Percentiles rank a stretch among this genome's conserved stretches.
These are phyloP conservation scores for Papilio gigon DNA, from an alignment of 2,888 invertebrate species.

Conservation along the genomic window DNA sequence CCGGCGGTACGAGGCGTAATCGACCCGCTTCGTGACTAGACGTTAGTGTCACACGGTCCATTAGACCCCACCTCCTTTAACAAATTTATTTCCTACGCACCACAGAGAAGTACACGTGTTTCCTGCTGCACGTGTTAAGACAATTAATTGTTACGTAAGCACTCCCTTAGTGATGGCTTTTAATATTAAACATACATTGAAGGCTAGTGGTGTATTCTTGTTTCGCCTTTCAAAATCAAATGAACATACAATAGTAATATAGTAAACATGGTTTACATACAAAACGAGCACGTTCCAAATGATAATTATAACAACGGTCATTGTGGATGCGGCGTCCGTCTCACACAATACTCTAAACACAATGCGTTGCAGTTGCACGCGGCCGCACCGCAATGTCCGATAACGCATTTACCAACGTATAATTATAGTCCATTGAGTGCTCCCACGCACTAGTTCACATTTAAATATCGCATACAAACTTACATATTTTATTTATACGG, in stretches of 20 bases:
- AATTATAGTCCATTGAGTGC: neutral
- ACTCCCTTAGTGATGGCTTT: neutral
- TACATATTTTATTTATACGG: neutral
- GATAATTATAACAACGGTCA: constrained; percentile 19
- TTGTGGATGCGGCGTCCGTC: constrained; percentile 7
- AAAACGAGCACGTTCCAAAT: constrained; percentile 22
- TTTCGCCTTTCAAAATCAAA: neutral
- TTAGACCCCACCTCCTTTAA: too few species aligned
- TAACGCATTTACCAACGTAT: constrained; percentile 5
- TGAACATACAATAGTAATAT: neutral
- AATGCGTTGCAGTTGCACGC: constrained; percentile 28
- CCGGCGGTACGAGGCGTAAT: too few species aligned
- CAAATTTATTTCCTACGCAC: too few species aligned
- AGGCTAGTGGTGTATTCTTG: too few species aligned
- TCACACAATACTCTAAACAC: constrained; percentile 1
- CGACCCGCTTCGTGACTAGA: too few species aligned
- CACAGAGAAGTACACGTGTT: too few species aligned
- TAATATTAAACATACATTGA: too few species aligned
- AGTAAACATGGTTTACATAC: neutral
- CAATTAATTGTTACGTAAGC: neutral
- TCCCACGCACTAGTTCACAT: constrained; percentile 5
- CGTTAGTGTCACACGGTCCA: too few species aligned
- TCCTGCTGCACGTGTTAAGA: too few species aligned
- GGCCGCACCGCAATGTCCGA: neutral
- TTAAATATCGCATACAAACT: neutral